Conservation (phyloP, 2,888 invertebrate species). For the Diaphora mendica region DNA sequence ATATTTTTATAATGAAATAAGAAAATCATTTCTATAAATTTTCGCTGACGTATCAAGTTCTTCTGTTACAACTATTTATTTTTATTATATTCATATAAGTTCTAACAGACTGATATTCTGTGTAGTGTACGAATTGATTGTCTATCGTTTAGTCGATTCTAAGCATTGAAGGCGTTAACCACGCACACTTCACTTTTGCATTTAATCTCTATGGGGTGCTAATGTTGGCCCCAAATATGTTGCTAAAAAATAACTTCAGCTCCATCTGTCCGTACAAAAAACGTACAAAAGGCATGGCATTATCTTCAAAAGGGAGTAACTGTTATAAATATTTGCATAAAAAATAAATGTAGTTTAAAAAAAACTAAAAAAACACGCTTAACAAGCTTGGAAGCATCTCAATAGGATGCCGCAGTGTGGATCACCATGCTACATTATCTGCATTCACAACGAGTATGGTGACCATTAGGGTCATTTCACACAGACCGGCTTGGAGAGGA, state of each 20-base stretch:
- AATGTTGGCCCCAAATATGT: constrained; percentile 39
- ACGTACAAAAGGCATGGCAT: constrained; percentile 41
- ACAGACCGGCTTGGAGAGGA: too few relatives aligned
- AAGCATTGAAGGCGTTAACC: constrained; percentile 31
- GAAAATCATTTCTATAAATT: constrained; percentile 67
- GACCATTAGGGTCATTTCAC: too few relatives aligned
- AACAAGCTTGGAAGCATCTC: too few relatives aligned
- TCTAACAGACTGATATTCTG: constrained; percentile 58
- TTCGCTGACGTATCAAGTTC: constrained; percentile 62
- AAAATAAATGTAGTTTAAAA: not conserved
- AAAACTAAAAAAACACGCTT: constrained; percentile 5
- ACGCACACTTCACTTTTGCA: constrained; percentile 48
- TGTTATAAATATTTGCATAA: constrained; percentile 30
- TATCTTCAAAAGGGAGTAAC: constrained; percentile 35
- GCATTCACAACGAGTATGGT: too few relatives aligned
- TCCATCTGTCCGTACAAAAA: constrained; percentile 36
- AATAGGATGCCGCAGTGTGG: too few relatives aligned
- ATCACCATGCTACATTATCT: too few relatives aligned
- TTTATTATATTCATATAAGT: constrained; percentile 48
- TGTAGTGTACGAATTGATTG: constrained; percentile 33
- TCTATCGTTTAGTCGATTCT: constrained; percentile 49
- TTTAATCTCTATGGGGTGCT: constrained; percentile 33
- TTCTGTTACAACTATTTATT: constrained; percentile 61
- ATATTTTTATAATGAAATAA: constrained; percentile 80
- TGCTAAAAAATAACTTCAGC: constrained; percentile 44